phyloP scores from a whole-genome alignment of 2,113 vertebrate genomes.

The Macaca mulatta region DNA sequence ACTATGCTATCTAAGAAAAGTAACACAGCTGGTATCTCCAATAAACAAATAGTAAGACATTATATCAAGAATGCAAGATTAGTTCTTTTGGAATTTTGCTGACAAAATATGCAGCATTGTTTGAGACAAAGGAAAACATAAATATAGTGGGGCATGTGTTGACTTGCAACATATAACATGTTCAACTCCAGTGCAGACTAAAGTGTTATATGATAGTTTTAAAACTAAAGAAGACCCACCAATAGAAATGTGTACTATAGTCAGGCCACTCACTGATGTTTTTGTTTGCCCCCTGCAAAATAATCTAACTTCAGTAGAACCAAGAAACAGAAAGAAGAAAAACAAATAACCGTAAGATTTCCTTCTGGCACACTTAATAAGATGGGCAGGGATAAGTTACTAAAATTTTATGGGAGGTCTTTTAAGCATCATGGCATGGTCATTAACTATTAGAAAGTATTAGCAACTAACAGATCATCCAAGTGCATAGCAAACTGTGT shows the following conservation, averaged over 20 bases:
- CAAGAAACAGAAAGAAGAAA: background rate
- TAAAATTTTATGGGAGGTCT: background rate
- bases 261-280: background rate
- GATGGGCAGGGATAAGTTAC: background rate
- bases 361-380: background rate
- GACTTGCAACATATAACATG: background rate
- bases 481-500: background rate
- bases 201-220: background rate
- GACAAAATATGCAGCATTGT: background rate
- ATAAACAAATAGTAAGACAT: background rate
- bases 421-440: background rate
- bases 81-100: conserved; percentile 38
- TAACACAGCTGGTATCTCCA: background rate
- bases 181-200: background rate
- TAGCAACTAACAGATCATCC: background rate
- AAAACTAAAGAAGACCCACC: no score
- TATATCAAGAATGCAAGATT: background rate
- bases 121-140: background rate
- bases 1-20: background rate
- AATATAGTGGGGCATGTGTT: background rate
- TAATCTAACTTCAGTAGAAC: background rate
- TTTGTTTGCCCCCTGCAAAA: background rate
- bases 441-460: background rate
- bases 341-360: background rate
- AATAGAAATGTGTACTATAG: background rate